phyloP scores from a whole-genome alignment of 2,888 invertebrate species.

The Ceratothoa steindachneri region DNA sequence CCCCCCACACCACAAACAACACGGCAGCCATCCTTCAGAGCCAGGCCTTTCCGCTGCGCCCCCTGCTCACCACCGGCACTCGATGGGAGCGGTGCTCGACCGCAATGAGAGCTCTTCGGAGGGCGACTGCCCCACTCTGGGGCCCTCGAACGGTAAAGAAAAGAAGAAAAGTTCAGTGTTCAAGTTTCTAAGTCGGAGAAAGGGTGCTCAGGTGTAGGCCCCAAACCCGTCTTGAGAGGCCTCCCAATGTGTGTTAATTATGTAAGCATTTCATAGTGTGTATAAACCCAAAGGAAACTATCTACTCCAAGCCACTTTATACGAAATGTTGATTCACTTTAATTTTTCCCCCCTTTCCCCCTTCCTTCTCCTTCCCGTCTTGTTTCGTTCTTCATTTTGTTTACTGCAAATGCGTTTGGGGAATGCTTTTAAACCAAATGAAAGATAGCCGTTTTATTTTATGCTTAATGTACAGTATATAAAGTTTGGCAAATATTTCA shows the following conservation, averaged over 20 bases:
- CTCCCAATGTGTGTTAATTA: too few species aligned
- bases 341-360: neutral
- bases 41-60: neutral
- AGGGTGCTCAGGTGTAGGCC: constrained; percentile 45
- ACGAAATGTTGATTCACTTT: neutral
- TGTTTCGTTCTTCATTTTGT: neutral
- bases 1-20: neutral
- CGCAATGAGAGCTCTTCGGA: constrained; percentile 44
- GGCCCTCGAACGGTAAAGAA: constrained; percentile 33
- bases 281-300: too few species aligned
- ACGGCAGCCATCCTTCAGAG: neutral
- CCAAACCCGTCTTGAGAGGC: too few species aligned
- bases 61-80: constrained; percentile 28
- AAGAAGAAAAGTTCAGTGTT: constrained; percentile 36
- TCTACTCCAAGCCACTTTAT: too few species aligned
- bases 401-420: neutral
- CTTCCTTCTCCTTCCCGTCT: neutral
- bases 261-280: too few species aligned
- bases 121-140: constrained; percentile 30
- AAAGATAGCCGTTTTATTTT: constrained; percentile 1
- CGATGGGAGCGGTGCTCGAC: constrained; percentile 29
- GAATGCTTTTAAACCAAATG: neutral
- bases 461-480: neutral
- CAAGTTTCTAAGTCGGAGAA: constrained; percentile 43
- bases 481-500: neutral